Evolutionary conservation across 2,888 invertebrate genomes (phyloP), one percentile per base, ranked within the genome.

Genomic region (Exocentrus adspersus): DNA sequence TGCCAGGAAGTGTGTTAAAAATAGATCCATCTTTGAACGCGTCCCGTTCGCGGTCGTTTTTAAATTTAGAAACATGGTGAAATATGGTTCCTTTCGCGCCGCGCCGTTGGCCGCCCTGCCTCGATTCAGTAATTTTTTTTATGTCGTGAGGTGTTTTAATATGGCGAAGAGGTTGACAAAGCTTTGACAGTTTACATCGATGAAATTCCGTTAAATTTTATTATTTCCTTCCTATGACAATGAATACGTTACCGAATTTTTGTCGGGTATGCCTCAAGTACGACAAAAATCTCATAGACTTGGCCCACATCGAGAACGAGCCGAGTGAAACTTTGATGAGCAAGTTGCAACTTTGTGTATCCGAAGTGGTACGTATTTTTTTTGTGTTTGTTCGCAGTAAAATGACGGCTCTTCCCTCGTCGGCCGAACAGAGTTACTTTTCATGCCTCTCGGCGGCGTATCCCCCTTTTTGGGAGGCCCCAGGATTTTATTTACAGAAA

Each of bases 251-350:
- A 69, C 78, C 79, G 59, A 78, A 81, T 72, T 81, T 81, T 71
- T 82, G 81, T 77, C 79, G 81, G 62, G 78, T 81, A 28, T 82
- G 82, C 69, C 74, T 82, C 46, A 78, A 81, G 72, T 76, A 78
- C 61, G 80, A 80, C 67, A 78, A 78, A 69, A 73, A 77, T 66
- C 75, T 82, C 30, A 78, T 78, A 67, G 79, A 82, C 74, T 71
- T 81, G 66, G 78, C 78, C 48, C 78, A 80, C 62, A 78, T 79
- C 61, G 78, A 80, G 69, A 78, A 79, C 53, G 79, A 81, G 70
- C 77, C 79, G 10, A 77, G 67, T 64, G 78, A 79, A 69, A 77
- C 78, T 21, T 67, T 81, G 59, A 73, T 80, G 73, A 78, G 75
- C 64, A 81, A 82, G 77, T 74, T 82, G 57, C 75, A 78, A 70